Evolutionary conservation across 2,113 vertebrate species (phyloP), one percentile per base, ranked within the genome.

Genomic region (Megaleporinus macrocephalus): DNA sequence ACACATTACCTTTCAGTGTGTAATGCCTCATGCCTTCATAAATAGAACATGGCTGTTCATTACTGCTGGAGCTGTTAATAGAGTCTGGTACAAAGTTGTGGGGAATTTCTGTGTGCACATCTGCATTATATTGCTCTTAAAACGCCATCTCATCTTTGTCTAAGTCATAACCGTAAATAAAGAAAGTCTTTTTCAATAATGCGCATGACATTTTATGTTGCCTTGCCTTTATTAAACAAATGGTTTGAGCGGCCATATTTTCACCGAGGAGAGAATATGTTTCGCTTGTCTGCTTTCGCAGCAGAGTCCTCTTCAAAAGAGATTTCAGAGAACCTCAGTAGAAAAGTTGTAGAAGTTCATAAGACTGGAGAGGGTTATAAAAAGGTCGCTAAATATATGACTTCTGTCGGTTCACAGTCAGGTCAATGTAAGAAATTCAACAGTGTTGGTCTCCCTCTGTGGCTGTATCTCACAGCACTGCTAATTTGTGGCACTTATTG

Each of bases 1-100:
- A 86, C 76, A 79, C 76, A 73, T 63, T 79, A 71, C 76, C 6
- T 62, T 74, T 76, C 63, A 73, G 71, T 70, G 69, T 80, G 27
- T 66, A 76, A 79, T 41, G 29, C 26, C 62, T 79, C 59, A 68
- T 73, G 33, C 57, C 33, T 84, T 84, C 68, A 73, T 76, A 51
- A 78, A 73, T 62, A 27, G 53, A 63, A 76, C 36, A 59, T 85
- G 47, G 36, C 66, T 73, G 36, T 57, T 81, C 57, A 68, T 51
- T 73, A 62, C 57, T 59, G 66, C 0, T 62, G 55, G 55, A 51
- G 55, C 65, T 80, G 68, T 77, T 81, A 72, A 77, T 53, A 76
- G 57, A 57, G 20, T 14, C n/a, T 12, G 26, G 47, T 69, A 36
- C 51, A 68, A 12, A 36, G n/a, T 12, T 24, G 7, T 24, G 57